These are phyloP conservation scores for Goniozus legneri DNA, from an alignment of 1,140 invertebrate species.

Conservation along the genomic window DNA sequence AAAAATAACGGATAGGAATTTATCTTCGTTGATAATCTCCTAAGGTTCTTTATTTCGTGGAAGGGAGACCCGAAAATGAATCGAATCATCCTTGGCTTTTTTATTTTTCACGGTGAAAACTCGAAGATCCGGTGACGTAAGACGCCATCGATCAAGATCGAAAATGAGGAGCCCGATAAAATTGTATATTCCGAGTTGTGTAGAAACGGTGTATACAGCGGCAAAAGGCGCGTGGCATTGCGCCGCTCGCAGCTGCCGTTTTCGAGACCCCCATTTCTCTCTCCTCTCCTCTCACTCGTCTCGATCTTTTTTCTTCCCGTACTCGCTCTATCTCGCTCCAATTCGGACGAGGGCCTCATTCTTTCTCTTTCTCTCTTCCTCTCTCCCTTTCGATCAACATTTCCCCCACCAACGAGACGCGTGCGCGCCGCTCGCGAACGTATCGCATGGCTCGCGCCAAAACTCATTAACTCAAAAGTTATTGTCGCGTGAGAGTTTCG, in stretches of 20 bases:
- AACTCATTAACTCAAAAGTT: slow-evolving; percentile 33
- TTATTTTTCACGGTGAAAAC: no score
- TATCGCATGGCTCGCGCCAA: slow-evolving; percentile 36
- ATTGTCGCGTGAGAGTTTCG: no score
- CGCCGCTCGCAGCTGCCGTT: slow-evolving; percentile 45
- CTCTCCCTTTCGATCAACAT: slow-evolving; percentile 13
- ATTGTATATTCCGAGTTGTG: slow-evolving; percentile 22
- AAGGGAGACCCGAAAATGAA: no score
- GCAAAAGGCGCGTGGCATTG: slow-evolving; percentile 45
- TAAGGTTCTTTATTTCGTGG: no score
- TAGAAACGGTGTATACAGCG: slow-evolving; percentile 15
- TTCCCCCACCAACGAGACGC: slow-evolving; percentile 5
- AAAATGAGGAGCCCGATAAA: slow-evolving; percentile 24
- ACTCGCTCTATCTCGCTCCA: no score
- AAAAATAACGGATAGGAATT: no score
- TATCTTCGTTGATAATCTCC: no score
- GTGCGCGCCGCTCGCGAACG: slow-evolving; percentile 9
- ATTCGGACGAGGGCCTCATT: no score
- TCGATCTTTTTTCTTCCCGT: slow-evolving; percentile 3
- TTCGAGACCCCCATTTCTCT: slow-evolving; percentile 11
- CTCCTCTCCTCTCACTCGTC: no score
- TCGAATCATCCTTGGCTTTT: no score
- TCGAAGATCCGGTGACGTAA: no score
- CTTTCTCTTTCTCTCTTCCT: slow-evolving; percentile 5
- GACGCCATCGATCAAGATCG: background rate